These are phyloP conservation scores for Drosophila mimetica DNA, from an alignment of 2,888 invertebrate genomes.

Conservation along the genomic window DNA sequence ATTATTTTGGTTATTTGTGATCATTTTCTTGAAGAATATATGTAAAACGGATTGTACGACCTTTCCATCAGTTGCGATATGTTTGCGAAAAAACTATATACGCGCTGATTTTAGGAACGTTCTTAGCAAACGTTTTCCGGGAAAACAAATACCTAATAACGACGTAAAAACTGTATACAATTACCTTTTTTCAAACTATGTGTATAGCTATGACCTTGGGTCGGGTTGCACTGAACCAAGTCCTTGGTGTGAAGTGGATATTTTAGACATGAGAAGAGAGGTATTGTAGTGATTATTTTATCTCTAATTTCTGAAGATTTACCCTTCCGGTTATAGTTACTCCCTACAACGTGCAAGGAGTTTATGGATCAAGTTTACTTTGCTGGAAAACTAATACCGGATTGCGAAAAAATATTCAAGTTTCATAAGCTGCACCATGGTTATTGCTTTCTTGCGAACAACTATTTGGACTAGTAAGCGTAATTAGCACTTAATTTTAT, in stretches of 20 bases:
- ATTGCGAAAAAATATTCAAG: slow-evolving; percentile 72
- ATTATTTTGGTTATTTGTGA: slow-evolving; percentile 58
- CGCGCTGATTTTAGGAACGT: slow-evolving; percentile 51
- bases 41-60: slow-evolving; percentile 67
- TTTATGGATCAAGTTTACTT: slow-evolving; percentile 59
- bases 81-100: slow-evolving; percentile 60
- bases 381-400: slow-evolving; percentile 34
- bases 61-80: slow-evolving; percentile 76
- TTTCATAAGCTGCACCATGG: slow-evolving; percentile 74
- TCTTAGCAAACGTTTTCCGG: slow-evolving; percentile 47
- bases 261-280: slow-evolving; percentile 52
- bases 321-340: slow-evolving; percentile 40
- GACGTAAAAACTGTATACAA: slow-evolving; percentile 64
- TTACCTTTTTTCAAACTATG: too few relatives aligned
- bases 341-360: slow-evolving; percentile 56
- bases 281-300: slow-evolving; percentile 25
- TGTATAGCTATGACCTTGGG: too few relatives aligned
- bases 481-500: background rate
- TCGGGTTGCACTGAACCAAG: too few relatives aligned
- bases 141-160: slow-evolving; percentile 31
- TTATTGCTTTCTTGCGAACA: slow-evolving; percentile 73
- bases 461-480: slow-evolving; percentile 70
- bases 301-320: too few relatives aligned
- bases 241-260: slow-evolving; percentile 70
- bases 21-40: slow-evolving; percentile 54